Base-by-base conservation (phyloP, 2,797 vertebrate species). In the Coccyzus lansbergi region DNA sequence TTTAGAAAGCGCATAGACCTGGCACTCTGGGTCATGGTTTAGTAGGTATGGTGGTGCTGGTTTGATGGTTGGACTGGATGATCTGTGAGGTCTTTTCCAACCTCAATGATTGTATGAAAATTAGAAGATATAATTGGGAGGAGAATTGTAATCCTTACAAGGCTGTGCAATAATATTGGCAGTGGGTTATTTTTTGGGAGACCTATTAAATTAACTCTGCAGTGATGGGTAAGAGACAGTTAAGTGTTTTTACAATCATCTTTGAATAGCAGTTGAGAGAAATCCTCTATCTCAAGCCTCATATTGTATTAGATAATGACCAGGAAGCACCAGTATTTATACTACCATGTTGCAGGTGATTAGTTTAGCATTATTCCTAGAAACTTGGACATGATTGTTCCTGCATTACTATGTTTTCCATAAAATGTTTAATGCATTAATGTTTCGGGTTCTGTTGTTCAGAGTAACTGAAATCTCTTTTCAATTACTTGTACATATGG, bases 201-300 rank as follows among this genome's bases (percentile, higher is more conserved):
- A 52, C 26, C 31, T 56, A 18, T 29, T 56, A 42, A 62, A 63
- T 15, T 59, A 51, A 26, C 46, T 87, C 19, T 63, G 24, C 44
- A 42, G 24, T 42, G n/a, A 36, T 11, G 64, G 33, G 8, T 42
- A 62, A 84, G 82, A 94, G 56, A 63, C 25, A 70, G 71, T 89
- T 87, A 81, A 59, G 11, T 44, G n/a, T 44, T 83, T 80, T 51
- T 81, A 65, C 19, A 78, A 34, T 42, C 15, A 21, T 26, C 12
- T 55, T 68, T 63, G 48, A 33, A 29, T 60, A 63, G n/a, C 36
- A 86, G 7, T 52, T 86, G 59, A 24, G 48, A 79, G 80, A 76
- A 92, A 63, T 88, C 55, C 67, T 92, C 84, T 79, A 60, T 94
- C 42, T 94, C 22, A 22, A 56, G 46, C 34, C 20, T 86, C 17